These are phyloP conservation scores for Himalopsyche japonica DNA, from an alignment of 2,888 invertebrate species.

Conservation along the genomic window DNA sequence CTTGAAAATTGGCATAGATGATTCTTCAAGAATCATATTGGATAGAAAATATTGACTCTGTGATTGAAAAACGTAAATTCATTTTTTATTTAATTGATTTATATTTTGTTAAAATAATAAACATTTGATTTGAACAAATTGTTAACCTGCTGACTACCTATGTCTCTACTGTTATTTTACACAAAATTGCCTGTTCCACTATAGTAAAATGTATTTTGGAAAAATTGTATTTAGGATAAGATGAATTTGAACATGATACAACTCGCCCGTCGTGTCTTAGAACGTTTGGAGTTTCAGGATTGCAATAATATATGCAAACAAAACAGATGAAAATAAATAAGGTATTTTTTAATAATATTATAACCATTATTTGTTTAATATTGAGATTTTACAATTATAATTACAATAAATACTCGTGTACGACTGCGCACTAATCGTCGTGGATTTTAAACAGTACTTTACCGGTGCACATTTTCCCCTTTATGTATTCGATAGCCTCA, in stretches of 20 bases:
- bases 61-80: no score
- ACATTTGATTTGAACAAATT: no score
- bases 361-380: background rate
- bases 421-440: constrained; percentile 21
- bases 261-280: background rate
- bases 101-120: no score
- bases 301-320: background rate
- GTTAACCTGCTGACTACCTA: no score
- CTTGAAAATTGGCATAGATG: no score
- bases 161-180: no score
- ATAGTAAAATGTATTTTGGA: background rate
- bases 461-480: constrained; percentile 62
- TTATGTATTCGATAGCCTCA: constrained; percentile 62
- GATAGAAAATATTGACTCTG: no score
- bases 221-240: background rate
- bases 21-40: no score
- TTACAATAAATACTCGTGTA: background rate
- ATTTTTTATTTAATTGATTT: no score
- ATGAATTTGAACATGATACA: background rate
- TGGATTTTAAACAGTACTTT: constrained; percentile 60
- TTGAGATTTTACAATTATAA: background rate
- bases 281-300: background rate
- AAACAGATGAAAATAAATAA: background rate
- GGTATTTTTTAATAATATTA: background rate
- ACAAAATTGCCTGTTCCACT: background rate